A percentile compares a stretch with the other conserved stretches of the same genome.
These are phyloP conservation scores for Copsychus sechellarum DNA, from an alignment of 2,113 vertebrate species.

Conservation along the genomic window DNA sequence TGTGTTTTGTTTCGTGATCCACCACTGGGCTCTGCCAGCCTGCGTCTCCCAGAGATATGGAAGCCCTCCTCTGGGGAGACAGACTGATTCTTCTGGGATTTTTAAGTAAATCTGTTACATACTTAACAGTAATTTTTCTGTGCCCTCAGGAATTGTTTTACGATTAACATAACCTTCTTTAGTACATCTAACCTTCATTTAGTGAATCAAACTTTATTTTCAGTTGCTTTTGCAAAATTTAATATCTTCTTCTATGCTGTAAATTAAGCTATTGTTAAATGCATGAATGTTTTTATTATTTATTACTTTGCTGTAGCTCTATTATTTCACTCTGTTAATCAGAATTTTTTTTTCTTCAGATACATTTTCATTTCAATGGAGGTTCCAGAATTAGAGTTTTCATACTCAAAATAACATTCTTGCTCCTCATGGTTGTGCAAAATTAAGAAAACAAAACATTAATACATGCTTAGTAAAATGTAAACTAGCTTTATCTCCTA, in stretches of 20 bases:
- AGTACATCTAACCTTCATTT: conserved; percentile 25
- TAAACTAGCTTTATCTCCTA: background rate
- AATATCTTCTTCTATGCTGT: background rate
- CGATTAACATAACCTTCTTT: conserved; percentile 17
- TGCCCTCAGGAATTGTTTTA: conserved; percentile 40
- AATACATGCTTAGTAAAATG: background rate
- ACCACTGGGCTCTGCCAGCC: background rate
- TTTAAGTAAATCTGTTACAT: conserved; percentile 44
- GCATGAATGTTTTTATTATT: conserved; percentile 14
- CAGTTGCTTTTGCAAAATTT: conserved; percentile 13
- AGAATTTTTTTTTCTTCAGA: background rate
- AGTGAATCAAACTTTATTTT: conserved; percentile 42
- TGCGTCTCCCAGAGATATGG: background rate
- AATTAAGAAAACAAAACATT: conserved; percentile 14
- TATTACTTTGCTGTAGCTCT: background rate
- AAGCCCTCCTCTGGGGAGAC: background rate
- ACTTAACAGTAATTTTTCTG: conserved; percentile 33
- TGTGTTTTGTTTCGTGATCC: background rate
- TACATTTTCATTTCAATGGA: background rate
- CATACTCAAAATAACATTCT: background rate
- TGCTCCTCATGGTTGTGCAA: background rate
- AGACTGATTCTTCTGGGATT: conserved; percentile 9
- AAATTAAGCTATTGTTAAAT: conserved; percentile 30
- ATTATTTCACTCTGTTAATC: background rate
- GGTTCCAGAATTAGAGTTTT: background rate